Evolutionary conservation across 2,113 vertebrate genomes (phyloP).

Genomic region (Mobula hypostoma): DNA sequence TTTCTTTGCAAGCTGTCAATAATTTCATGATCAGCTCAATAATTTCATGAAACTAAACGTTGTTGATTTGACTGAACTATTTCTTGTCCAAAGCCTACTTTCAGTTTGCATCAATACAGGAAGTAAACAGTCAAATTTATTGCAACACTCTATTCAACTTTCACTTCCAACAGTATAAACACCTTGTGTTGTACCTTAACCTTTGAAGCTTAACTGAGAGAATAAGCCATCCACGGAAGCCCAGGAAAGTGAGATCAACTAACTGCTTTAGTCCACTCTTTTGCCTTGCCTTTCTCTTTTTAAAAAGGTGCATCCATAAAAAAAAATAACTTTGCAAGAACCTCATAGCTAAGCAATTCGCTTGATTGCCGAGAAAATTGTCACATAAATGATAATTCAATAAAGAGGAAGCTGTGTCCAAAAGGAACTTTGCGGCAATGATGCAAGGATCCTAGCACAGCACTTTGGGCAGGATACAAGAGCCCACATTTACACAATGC

Average conservation of each 20-base stretch:
- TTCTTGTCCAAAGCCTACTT: background rate
- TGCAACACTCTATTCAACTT: background rate
- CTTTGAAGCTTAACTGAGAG: background rate
- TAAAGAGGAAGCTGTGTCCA: background rate
- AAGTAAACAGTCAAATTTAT: background rate
- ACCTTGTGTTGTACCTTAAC: background rate
- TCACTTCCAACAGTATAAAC: background rate
- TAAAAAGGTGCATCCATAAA: background rate
- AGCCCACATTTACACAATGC: background rate
- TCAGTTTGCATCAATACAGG: background rate
- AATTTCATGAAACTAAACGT: background rate
- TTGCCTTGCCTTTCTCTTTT: background rate
- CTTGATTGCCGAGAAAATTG: no score
- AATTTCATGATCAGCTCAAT: background rate
- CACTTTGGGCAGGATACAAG: background rate
- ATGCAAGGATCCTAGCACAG: background rate
- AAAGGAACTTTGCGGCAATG: background rate
- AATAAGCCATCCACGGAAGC: background rate
- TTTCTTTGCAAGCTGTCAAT: background rate
- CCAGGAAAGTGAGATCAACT: background rate
- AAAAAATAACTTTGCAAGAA: background rate
- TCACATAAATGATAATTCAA: background rate
- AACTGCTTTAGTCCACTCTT: background rate
- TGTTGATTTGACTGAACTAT: background rate
- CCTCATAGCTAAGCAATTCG: background rate